Base-by-base conservation (phyloP, 53 echinoderm and acorn worm species). In the Henricia sp. region DNA sequence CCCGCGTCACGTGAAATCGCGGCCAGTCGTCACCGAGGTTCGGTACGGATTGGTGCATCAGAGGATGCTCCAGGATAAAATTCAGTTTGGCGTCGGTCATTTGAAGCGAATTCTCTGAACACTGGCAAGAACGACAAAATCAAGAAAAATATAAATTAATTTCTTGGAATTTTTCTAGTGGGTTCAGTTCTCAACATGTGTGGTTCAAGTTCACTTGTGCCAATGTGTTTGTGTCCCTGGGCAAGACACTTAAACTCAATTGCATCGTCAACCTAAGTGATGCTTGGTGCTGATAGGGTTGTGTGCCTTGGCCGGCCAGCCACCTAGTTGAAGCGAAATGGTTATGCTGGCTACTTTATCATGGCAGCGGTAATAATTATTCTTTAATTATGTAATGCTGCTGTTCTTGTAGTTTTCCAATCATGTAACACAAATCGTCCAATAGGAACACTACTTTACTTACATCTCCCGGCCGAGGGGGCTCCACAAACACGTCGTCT, bases 11-110 rank as follows among this genome's bases (percentile, higher is more conserved):
- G 41, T 92, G 90, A 63, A 99, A 99, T 11, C 92, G 72, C 0
- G 99, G 99, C 36, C 83, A 50, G 2, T 77, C 88, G 56, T 87
- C 86, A 13, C 74, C 70, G 6, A 86, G 46, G 34, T 90, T 99
- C 17, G 94, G 92, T 14, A 99, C 99, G 0, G 94, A 73, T 43
- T 91, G 87, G 70, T 99, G 90, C 99, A 99, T 95, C 21, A 99
- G 70, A 2, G 99, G 94, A 43, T 92, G 99, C 0, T 40, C 60
- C 25, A 87, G 72, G 27, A 95, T 94, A 70, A 94, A 97, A 16
- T 85, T 74, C 19, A 90, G 60, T 11, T 50, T 85, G 43, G 36
- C 42, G 23, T 82, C 89, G 0, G 82, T 55, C 19, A 56, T 41
- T 21, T 0, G 9, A 56, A 64, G 70, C 10, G 92, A 92, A 56